Evolutionary conservation across 1,140 invertebrate genomes (phyloP), one percentile per base, ranked within the genome.

Genomic region (Trissolcus basalis): DNA sequence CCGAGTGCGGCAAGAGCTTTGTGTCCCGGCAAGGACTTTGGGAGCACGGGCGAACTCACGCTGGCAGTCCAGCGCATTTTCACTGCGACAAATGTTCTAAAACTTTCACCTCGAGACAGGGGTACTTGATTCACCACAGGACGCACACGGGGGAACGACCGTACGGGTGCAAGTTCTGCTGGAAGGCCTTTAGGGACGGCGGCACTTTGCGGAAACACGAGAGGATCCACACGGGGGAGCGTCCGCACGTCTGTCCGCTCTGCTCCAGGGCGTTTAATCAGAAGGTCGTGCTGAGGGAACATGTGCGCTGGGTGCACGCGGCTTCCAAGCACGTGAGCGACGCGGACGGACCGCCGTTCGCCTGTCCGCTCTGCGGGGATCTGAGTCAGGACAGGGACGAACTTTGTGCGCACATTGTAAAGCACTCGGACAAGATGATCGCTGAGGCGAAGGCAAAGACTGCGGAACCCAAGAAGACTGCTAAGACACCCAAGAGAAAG

Each of bases 151-250:
- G 91, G 0, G 90, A 92, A 68, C 89, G 90, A 47, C 89, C 93
- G 0, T 94, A 94, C 74, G 92, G 91, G 14, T 96, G 94, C 80
- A 91, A 90, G 53, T 94, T 93, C 77, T 96, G 94, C 81, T 94
- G 93, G 78, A 96, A 96, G 81, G 91, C 94, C 45, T 96, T 96
- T 64, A 82, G 90, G 9, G 90, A 90, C 67, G 90, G 90, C 4
- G 90, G 90, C 4, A 91, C 90, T 16, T 81, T 93, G 53, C 88
- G 90, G 27, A 90, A 92, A 58, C 92, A 93, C 60, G 91, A 93
- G 83, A 89, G 90, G 15, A 90, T 90, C 49, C 91, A 92, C 35
- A 92, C 90, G 0, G 90, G 92, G 0, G 92, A 93, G 80, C 83
- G 91, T 47, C 93, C 93, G 0, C 92, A 92, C 67, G 89, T 90